phyloP scores from a whole-genome alignment of 1,140 invertebrate genomes.

The Dermatophagoides farinae region DNA sequence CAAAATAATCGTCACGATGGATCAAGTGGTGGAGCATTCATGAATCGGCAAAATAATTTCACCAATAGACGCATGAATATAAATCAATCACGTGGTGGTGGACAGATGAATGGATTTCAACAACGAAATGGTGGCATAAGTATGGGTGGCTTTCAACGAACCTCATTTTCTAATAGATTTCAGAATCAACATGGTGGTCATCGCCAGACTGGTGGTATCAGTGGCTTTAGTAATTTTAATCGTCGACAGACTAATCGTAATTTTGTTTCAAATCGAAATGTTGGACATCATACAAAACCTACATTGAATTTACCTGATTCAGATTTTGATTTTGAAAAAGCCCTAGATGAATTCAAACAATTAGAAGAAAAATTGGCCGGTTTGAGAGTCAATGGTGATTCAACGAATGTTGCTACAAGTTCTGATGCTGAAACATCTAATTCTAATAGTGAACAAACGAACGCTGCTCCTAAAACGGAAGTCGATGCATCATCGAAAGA shows the following conservation, averaged over 20 bases:
- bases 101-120: neutral
- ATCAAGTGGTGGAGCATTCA: neutral
- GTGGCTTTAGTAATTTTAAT: neutral
- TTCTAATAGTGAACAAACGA: slow-evolving; percentile 34
- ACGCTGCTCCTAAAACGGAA: slow-evolving; percentile 28
- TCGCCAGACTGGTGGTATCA: neutral
- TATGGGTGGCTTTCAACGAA: neutral
- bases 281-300: neutral
- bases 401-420: neutral
- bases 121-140: neutral
- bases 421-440: slow-evolving; percentile 33
- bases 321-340: slow-evolving; percentile 93
- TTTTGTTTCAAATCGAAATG: neutral
- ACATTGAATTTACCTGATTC: slow-evolving; percentile 24
- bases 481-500: slow-evolving; percentile 23
- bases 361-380: slow-evolving; percentile 42
- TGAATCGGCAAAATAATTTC: neutral
- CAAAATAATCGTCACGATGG: neutral
- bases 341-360: slow-evolving; percentile 87
- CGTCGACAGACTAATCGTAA: neutral
- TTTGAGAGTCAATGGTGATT: slow-evolving; percentile 5
- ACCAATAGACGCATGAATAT: neutral
- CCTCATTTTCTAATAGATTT: neutral
- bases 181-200: neutral
- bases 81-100: no score